Evolutionary conservation across 2,113 vertebrate genomes (phyloP).

Genomic region (Alethe castanea): DNA sequence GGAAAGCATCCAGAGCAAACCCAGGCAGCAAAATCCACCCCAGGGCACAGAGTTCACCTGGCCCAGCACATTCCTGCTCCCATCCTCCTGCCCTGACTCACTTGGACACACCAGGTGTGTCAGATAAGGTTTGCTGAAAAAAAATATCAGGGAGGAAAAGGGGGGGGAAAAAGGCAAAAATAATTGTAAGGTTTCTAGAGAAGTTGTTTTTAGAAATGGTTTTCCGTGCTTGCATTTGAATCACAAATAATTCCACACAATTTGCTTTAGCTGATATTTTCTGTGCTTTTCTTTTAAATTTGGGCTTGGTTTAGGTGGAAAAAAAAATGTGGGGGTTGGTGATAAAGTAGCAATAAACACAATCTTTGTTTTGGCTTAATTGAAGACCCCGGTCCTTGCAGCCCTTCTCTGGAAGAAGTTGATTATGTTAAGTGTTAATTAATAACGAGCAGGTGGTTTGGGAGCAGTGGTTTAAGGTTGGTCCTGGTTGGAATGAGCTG

Average conservation of each 20-base stretch:
- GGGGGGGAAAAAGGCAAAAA: fast-evolving
- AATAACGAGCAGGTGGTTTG: not conserved
- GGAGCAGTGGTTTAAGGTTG: not conserved
- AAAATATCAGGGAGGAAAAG: not conserved
- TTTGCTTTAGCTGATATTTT: not conserved
- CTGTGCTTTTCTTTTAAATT: not conserved
- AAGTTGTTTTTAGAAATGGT: not conserved
- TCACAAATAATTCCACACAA: not conserved
- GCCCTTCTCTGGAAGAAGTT: not conserved
- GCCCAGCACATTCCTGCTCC: not conserved
- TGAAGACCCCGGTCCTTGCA: not conserved
- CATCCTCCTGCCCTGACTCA: not conserved
- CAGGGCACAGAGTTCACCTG: not conserved
- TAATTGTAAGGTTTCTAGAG: not conserved
- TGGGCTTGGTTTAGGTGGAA: not conserved
- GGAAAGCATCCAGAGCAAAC: conserved; percentile 28
- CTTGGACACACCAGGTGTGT: not conserved
- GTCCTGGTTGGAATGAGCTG: not conserved
- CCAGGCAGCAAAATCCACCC: not conserved
- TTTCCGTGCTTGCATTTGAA: fast-evolving
- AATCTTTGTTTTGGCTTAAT: not conserved
- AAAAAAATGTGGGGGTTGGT: not conserved
- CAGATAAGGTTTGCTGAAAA: not conserved
- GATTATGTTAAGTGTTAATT: not conserved
- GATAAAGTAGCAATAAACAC: not conserved